phyloP scores from a whole-genome alignment of 2,888 invertebrate species.

The Calliopum simillimum region DNA sequence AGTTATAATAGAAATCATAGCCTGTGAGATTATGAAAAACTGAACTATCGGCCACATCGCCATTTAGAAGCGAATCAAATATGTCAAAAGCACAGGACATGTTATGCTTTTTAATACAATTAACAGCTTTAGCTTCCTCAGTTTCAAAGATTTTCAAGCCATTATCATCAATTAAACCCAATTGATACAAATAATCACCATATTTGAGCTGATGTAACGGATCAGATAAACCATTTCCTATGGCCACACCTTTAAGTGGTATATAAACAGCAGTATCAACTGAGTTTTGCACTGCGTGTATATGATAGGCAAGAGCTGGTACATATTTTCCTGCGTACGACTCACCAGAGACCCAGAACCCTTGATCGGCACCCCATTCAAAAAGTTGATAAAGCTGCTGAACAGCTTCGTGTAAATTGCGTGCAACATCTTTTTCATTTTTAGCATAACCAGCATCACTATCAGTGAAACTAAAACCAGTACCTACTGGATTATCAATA shows the following conservation, averaged over 20 bases:
- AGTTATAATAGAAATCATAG: constrained; percentile 62
- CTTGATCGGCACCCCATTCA: constrained; percentile 77
- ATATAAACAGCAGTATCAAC: constrained; percentile 56
- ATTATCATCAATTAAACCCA: constrained; percentile 73
- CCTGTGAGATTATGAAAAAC: constrained; percentile 72
- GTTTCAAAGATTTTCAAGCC: constrained; percentile 72
- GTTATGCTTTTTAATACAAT: constrained; percentile 74
- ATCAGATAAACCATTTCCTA: constrained; percentile 86
- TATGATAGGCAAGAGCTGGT: constrained; percentile 78
- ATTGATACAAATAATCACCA: constrained; percentile 82
- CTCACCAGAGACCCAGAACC: constrained; percentile 90
- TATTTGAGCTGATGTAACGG: constrained; percentile 82
- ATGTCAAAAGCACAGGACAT: constrained; percentile 78
- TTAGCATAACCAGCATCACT: constrained; percentile 80
- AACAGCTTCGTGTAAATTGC: constrained; percentile 81
- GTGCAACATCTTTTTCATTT: constrained; percentile 83
- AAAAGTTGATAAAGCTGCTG: constrained; percentile 88
- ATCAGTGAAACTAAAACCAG: constrained; percentile 91
- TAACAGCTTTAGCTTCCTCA: constrained; percentile 69
- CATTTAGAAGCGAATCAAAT: constrained; percentile 78
- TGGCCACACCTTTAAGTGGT: constrained; percentile 68
- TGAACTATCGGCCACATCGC: constrained; percentile 72
- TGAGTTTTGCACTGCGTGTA: constrained; percentile 70
- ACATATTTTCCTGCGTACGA: constrained; percentile 86
- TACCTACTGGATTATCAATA: constrained; percentile 93